These are phyloP conservation scores for Seriola rivoliana DNA, from an alignment of 2,113 vertebrate species.

Conservation along the genomic window DNA sequence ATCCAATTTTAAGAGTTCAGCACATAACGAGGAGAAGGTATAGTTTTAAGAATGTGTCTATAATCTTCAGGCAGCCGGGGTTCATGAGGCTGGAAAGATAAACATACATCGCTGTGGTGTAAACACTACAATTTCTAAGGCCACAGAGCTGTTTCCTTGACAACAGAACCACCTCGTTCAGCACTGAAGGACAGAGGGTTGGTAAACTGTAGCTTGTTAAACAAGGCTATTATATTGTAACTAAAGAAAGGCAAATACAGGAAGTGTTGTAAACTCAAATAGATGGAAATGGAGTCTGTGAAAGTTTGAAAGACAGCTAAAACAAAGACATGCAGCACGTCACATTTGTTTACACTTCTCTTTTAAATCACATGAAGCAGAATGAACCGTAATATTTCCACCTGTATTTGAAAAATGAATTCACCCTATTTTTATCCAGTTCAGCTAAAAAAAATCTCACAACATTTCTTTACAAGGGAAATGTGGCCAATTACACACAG, in stretches of 20 bases:
- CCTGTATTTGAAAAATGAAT: background rate
- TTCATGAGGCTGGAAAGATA: constrained; percentile 68
- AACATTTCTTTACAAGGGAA: background rate
- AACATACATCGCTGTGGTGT: constrained; percentile 46
- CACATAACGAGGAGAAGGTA: background rate
- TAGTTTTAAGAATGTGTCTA: background rate
- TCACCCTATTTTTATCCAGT: background rate
- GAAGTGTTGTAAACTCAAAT: background rate
- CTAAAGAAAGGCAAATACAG: constrained; percentile 26
- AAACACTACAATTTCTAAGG: constrained; percentile 54
- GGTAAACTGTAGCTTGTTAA: constrained; percentile 57
- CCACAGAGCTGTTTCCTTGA: constrained; percentile 71
- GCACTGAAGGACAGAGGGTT: constrained; percentile 32
- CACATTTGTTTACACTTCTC: background rate
- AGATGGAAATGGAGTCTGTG: background rate
- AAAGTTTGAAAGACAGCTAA: background rate
- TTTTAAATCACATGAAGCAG: background rate
- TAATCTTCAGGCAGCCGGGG: constrained; percentile 11
- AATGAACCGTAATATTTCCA: background rate
- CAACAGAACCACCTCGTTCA: constrained; percentile 52
- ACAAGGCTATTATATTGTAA: constrained; percentile 37
- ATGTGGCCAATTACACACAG: background rate
- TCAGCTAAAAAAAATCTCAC: background rate
- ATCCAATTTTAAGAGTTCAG: background rate
- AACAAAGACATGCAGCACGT: background rate